These are phyloP conservation scores for Actias luna DNA, from an alignment of 2,888 invertebrate species.

Conservation along the genomic window DNA sequence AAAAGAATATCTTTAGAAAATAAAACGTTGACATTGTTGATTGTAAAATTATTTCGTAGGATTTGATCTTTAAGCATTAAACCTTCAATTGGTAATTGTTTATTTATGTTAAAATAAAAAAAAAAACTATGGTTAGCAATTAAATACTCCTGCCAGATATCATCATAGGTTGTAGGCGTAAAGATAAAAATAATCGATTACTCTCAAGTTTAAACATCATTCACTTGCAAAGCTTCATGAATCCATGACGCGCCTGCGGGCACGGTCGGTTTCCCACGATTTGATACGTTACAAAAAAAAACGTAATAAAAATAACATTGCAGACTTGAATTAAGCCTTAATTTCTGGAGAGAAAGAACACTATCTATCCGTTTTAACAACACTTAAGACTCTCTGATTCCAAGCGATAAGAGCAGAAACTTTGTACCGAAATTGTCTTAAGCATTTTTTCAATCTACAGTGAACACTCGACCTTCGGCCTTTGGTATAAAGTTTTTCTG, in stretches of 20 bases:
- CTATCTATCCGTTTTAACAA: background rate
- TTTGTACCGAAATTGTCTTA: slow-evolving; percentile 37
- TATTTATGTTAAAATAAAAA: background rate
- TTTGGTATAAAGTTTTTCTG: slow-evolving; percentile 34
- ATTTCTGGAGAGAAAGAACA: background rate
- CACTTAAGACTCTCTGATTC: slow-evolving; percentile 11
- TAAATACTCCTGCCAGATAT: background rate
- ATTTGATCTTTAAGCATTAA: no score
- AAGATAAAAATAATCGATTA: slow-evolving; percentile 44
- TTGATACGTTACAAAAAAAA: slow-evolving; percentile 27
- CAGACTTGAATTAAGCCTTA: slow-evolving; percentile 8
- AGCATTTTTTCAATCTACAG: slow-evolving; percentile 36
- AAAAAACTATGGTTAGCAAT: background rate
- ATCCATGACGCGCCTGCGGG: slow-evolving; percentile 82
- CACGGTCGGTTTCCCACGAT: slow-evolving; percentile 83
- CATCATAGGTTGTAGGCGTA: slow-evolving; percentile 19
- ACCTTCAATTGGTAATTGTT: no score
- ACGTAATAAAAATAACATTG: slow-evolving; percentile 26
- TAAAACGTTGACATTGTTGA: no score
- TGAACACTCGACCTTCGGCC: slow-evolving; percentile 37
- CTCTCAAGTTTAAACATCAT: slow-evolving; percentile 55
- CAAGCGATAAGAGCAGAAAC: slow-evolving; percentile 14
- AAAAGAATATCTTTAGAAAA: no score
- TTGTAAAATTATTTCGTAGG: no score
- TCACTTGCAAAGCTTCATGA: slow-evolving; percentile 51